Base-by-base conservation (phyloP, 2,888 invertebrate species). In the Brachyptera putata region DNA sequence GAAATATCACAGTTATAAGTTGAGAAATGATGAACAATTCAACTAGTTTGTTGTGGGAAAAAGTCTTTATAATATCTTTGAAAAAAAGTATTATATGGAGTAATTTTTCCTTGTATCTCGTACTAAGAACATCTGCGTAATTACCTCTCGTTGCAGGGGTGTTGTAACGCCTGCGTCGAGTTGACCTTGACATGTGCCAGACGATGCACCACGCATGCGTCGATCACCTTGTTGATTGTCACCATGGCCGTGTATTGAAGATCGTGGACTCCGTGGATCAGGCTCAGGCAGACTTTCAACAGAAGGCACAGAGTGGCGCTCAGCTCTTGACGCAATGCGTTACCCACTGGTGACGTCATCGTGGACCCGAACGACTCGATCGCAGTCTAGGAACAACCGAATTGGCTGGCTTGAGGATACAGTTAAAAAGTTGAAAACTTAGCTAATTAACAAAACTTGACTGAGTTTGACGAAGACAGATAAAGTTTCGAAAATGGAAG, bases 231-330 rank as follows among this genome's bases (percentile, higher is more conserved):
- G 72, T 84, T 84, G 65, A 84, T 75, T 58, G 80, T 78, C 65
- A 77, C 76, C 68, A 84, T 75, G 3, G 82, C 81, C 0, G 82
- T 80, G 72, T 81, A 84, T 69, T 83, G 82, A 16, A 82, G 74
- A 58, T 79, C 78, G 66, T 81, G 81, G 3, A 80, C 80, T 25
- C 81, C 81, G 64, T 78, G 77, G 61, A 81, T 74, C 63, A 83
- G 76, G 62, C 79, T 76, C 58, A 82, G 74, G 62, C 80, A 77
- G 55, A 80, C 76, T 58, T 77, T 75, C 46, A 81, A 74, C 59
- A 84, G 73, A 64, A 78, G 75, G 58, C 80, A 77, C 61, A 84
- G 73, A 18, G 79, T 75, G 55, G 75, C 75, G 43, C 74, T 72
- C 22, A 77, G 67, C 64, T 74, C 73, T 18, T 63, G 63, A 14